A percentile compares a stretch with the other conserved stretches of the same genome.
These are phyloP conservation scores for Pseudopleuronectes americanus DNA, from an alignment of 2,797 vertebrate species.

Conservation along the genomic window DNA sequence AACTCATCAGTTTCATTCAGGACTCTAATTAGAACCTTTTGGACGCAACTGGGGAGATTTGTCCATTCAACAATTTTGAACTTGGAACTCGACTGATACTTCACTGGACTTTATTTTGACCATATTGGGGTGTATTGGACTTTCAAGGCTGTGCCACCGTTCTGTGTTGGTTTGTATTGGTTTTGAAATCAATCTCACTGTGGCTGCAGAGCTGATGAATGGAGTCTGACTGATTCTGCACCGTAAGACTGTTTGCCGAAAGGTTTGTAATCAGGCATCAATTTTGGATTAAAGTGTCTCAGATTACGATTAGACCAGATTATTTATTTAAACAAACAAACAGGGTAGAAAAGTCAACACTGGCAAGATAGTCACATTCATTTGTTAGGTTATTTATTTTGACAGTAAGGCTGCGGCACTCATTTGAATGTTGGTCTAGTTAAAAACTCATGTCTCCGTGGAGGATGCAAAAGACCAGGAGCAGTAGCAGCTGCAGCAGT, in stretches of 20 bases:
- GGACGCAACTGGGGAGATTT: conserved; percentile 31
- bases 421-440: conserved; percentile 63
- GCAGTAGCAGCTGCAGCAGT: conserved; percentile 45
- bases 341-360: background rate
- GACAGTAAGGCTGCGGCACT: background rate
- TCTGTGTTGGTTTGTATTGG: conserved; percentile 20
- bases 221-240: conserved; percentile 41
- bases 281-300: conserved; percentile 6
- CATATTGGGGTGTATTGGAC: conserved; percentile 44
- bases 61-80: conserved; percentile 10
- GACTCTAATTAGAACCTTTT: conserved; percentile 37
- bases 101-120: conserved; percentile 56
- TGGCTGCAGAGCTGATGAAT: conserved; percentile 46
- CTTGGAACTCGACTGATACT: conserved; percentile 29
- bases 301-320: background rate
- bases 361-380: background rate
- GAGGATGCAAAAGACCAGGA: conserved; percentile 60
- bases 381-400: conserved; percentile 42
- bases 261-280: conserved; percentile 6
- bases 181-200: conserved; percentile 19
- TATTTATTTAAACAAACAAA: conserved; percentile 31
- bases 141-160: conserved; percentile 6
- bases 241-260: conserved; percentile 8
- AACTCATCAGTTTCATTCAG: conserved; percentile 36
- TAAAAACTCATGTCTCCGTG: conserved; percentile 44